These are phyloP conservation scores for Hirtodrosophila cameraria DNA, from an alignment of 2,888 invertebrate genomes.

Conservation along the genomic window DNA sequence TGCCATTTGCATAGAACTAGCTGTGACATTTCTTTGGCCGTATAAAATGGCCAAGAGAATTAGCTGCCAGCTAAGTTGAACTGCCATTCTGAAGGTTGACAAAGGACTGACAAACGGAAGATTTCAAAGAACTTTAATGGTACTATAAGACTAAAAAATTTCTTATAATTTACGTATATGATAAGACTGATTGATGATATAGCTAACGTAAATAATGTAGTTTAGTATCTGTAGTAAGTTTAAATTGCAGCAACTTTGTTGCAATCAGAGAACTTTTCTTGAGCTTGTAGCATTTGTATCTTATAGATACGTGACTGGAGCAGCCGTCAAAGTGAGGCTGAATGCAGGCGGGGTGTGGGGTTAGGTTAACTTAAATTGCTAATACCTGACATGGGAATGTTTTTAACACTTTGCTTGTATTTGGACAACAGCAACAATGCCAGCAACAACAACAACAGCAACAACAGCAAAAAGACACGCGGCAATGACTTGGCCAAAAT, in stretches of 20 bases:
- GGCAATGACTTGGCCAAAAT: constrained; percentile 77
- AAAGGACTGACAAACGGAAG: neutral
- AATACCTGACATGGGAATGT: constrained; percentile 79
- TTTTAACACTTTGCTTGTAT: constrained; percentile 76
- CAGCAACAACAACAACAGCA: constrained; percentile 57
- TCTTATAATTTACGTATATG: neutral
- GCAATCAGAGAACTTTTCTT: constrained; percentile 35
- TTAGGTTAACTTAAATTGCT: constrained; percentile 73
- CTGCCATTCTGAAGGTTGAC: neutral
- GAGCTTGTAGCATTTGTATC: constrained; percentile 28
- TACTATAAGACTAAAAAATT: no score
- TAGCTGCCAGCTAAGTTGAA: neutral
- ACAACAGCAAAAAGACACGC: constrained; percentile 62
- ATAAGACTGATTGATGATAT: constrained; percentile 4
- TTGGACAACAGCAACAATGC: constrained; percentile 72
- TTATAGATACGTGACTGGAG: constrained; percentile 16
- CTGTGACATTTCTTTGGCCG: neutral
- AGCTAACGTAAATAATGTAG: constrained; percentile 42
- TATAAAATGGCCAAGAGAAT: neutral
- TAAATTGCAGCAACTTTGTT: constrained; percentile 32
- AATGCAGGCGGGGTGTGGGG: neutral
- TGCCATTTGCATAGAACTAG: neutral
- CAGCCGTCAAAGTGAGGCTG: constrained; percentile 7
- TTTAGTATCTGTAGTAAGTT: constrained; percentile 11
- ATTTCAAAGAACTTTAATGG: neutral